phyloP scores from a whole-genome alignment of 2,888 invertebrate genomes.

The Acleris sparsana region DNA sequence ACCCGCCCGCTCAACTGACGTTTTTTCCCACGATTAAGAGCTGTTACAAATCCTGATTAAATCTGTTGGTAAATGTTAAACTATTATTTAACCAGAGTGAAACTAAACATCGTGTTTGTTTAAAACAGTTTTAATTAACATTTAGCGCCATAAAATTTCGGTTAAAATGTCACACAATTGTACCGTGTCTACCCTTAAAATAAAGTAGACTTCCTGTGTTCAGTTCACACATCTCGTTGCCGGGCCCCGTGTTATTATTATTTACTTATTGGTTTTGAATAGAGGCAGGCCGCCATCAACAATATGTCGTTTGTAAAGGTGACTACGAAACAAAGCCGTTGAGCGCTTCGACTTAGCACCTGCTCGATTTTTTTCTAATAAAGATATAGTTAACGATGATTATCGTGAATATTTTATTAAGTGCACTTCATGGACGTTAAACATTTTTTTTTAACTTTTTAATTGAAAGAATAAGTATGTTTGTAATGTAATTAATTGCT shows the following conservation, averaged over 20 bases:
- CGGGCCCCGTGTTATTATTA: slow-evolving; percentile 76
- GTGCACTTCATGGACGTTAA: slow-evolving; percentile 4
- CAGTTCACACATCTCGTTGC: slow-evolving; percentile 73
- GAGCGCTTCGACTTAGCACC: slow-evolving; percentile 72
- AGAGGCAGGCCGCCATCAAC: slow-evolving; percentile 75
- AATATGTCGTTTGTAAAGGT: slow-evolving; percentile 79
- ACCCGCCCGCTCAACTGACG: slow-evolving; percentile 64
- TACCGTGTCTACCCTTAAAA: slow-evolving; percentile 55
- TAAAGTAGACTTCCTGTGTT: slow-evolving; percentile 74
- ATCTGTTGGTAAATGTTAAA: slow-evolving; percentile 20
- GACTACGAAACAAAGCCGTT: slow-evolving; percentile 81
- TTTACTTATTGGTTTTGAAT: slow-evolving; percentile 79
- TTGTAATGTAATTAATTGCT: slow-evolving; percentile 22
- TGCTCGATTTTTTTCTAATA: slow-evolving; percentile 57
- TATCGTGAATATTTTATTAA: slow-evolving; percentile 30
- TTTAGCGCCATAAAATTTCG: slow-evolving; percentile 18
- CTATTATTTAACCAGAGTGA: slow-evolving; percentile 16
- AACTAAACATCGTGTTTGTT: slow-evolving; percentile 8
- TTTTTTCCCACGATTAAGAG: slow-evolving; percentile 75
- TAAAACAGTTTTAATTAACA: slow-evolving; percentile 2
- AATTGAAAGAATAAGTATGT: slow-evolving; percentile 16
- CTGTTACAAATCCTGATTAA: slow-evolving; percentile 57
- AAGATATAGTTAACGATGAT: slow-evolving; percentile 22
- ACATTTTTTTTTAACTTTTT: slow-evolving; percentile 12
- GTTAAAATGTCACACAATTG: slow-evolving; percentile 34